Base-by-base conservation (phyloP, 1,140 invertebrate species). In the Zaprionus nigranus region DNA sequence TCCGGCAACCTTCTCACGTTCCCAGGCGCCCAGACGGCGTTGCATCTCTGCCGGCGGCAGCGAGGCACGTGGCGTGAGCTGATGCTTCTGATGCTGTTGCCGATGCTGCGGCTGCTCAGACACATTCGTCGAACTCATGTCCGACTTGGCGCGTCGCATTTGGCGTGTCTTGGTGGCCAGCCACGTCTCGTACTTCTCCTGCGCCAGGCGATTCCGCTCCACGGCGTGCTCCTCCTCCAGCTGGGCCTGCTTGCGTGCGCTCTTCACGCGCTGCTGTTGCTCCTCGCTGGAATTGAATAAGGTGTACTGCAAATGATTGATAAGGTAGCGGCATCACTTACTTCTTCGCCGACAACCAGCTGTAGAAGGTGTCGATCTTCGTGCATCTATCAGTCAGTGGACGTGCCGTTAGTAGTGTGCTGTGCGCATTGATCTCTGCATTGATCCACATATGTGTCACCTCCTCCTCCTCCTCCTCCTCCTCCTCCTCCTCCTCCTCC, bases 281-380 rank as follows among this genome's bases (percentile, higher is more conserved):
- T 13, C 26, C 36, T 59, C 73, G 12, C 73, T 75, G 49, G 2
- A 49, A 54, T 40, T 28, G 51, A 54, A 5, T 11, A 11, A 5
- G 4, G 9, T 20, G 9, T 20, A 17, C 6, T 5, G n/a, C 2
- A 15, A 11, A 20, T 1, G 4, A n/a, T 12, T 15, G n/a, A 7
- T 46, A 7, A 7, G 43, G 6, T 46, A 0, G 17, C 13, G 6
- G 12, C 20, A 22, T 36, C 13, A 59, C 69, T 49, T 61, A 76
- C 74, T 73, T 76, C 34, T 76, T 76, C 22, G 62, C 57, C 13
- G 62, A 40, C 24, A 76, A 11, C 74, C 74, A 76, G 26, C 38
- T 34, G n/a, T 17, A 15, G 36, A 65, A 72, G 9, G n/a, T 5
- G 30, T 22, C 9, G 26, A 24, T 17, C 24, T 1, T 59, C 1